Evolutionary conservation across 2,113 vertebrate species (phyloP), one percentile per base, ranked within the genome.

Genomic region (Seriola aureovittata): DNA sequence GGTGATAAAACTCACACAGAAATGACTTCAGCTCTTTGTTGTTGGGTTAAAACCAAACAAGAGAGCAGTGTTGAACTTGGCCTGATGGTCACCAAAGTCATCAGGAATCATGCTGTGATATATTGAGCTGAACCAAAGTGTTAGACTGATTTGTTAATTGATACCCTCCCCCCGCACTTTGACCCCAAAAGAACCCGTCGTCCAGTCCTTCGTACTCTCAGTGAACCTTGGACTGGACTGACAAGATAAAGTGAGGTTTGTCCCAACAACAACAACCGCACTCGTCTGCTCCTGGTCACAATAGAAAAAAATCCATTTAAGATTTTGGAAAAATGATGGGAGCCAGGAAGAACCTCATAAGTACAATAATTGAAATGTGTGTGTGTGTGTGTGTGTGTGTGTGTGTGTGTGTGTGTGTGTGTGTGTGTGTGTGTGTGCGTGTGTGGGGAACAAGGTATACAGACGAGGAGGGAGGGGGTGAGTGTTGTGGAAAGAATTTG

Each of bases 401-500:
- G 23, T 4, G 34, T 4, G 34, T 52, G 8, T 76, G 62, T 74
- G 63, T 50, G 23, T 44, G 19, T 32, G 57, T 71, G 63, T 64
- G 23, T 0, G 58, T 40, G 67, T 52, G 8, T 76, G 62, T 74
- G 63, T 50, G 23, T 44, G 19, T 32, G 57, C 62, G 63, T 2
- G 6, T 4, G 34, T 4, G 34, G 23, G 40, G 57, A 62, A 21
- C 10, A 9, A n/a, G 40, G 16, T 74, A 44, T 29, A 60, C 38
- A 60, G 9, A 75, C 58, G 71, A 38, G 54, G 58, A 70, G 75
- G 38, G 50, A 62, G 82, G 68, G 17, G 50, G 34, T 42, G 25
- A 21, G 46, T 23, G 40, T 29, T 32, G 48, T 52, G 68, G 69
- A 16, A 52, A 73, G 78, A 70, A 86, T 84, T 74, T 82, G 80